Evolutionary conservation across 2,888 invertebrate species (phyloP).

Genomic region (Chironomus tentans): DNA sequence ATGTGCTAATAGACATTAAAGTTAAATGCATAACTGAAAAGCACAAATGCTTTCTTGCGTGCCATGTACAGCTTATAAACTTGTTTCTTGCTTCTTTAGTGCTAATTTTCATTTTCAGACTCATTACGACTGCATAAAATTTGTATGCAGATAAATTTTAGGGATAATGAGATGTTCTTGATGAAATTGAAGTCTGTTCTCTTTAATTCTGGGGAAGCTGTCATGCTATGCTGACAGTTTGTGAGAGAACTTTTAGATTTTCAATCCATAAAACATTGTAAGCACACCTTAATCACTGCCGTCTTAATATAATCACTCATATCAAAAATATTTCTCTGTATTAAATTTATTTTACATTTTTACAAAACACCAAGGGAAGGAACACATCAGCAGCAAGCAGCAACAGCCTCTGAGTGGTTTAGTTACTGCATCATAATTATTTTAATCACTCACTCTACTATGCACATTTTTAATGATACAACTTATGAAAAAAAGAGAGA

Average conservation of each 20-base stretch:
- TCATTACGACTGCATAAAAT: background rate
- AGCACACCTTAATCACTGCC: no score
- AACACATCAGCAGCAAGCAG: background rate
- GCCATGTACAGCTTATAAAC: background rate
- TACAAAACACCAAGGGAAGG: background rate
- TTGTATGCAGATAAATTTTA: no score
- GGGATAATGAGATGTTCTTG: no score
- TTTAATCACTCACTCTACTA: conserved; percentile 20
- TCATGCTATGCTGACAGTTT: no score
- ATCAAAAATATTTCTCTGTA: no score
- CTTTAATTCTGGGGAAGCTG: no score
- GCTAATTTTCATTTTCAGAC: background rate
- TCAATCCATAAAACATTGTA: no score
- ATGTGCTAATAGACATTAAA: background rate
- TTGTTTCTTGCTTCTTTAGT: background rate
- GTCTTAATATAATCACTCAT: no score
- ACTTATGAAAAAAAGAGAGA: conserved; percentile 15
- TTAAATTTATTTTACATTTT: background rate
- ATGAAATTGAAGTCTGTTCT: no score
- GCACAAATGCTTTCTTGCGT: no score
- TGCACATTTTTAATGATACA: conserved; percentile 24
- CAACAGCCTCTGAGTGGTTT: background rate
- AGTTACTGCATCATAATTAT: conserved; percentile 24
- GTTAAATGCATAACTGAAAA: background rate
- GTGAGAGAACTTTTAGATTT: background rate